Evolutionary conservation across 2,113 vertebrate species (phyloP).

Genomic region (Chelonoidis abingdonii): DNA sequence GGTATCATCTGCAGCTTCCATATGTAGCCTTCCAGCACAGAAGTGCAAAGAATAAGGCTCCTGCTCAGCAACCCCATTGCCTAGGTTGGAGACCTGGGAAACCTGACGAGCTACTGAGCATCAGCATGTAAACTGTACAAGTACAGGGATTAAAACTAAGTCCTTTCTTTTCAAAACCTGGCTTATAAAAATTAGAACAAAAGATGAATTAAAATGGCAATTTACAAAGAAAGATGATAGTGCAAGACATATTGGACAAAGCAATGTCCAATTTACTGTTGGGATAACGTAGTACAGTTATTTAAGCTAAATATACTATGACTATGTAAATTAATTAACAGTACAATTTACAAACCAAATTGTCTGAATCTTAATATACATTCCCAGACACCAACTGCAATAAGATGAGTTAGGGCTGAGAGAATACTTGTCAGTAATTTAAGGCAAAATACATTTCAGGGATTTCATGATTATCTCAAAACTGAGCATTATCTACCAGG

Average conservation of each 20-base stretch:
- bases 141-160: background rate
- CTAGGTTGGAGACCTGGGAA: too few species aligned
- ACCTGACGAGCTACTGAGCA: fast-evolving
- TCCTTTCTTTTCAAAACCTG: background rate
- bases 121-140: background rate
- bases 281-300: background rate
- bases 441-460: background rate
- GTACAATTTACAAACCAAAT: background rate
- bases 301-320: background rate
- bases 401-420: background rate
- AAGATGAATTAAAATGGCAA: background rate
- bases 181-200: background rate
- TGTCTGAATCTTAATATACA: background rate
- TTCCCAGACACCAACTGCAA: background rate
- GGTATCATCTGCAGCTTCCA: too few species aligned
- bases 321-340: background rate
- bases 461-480: background rate
- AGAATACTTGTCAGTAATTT: background rate
- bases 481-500: background rate
- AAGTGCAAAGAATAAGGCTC: too few species aligned
- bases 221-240: background rate
- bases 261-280: too few species aligned
- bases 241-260: background rate
- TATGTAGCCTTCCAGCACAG: too few species aligned
- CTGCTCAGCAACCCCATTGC: too few species aligned